These are phyloP conservation scores for Protodeltote pygarga DNA, from an alignment of 2,888 invertebrate genomes.

Conservation along the genomic window DNA sequence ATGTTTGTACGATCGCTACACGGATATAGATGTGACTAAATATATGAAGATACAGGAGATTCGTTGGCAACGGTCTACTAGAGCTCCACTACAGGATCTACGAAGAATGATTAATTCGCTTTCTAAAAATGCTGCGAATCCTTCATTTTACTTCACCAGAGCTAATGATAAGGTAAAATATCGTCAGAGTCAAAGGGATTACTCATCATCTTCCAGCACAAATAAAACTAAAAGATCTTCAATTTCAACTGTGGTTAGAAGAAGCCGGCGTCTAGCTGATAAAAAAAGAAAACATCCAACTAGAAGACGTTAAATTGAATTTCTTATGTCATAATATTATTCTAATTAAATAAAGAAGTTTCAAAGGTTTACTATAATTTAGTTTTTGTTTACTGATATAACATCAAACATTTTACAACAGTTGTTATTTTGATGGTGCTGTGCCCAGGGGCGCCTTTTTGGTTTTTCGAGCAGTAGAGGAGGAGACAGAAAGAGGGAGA, in stretches of 20 bases:
- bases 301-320: neutral
- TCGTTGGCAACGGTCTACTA: constrained; percentile 55
- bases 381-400: too few species aligned
- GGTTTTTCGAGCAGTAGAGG: too few species aligned
- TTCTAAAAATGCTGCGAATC: constrained; percentile 37
- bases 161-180: constrained; percentile 1
- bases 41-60: constrained; percentile 59
- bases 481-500: too few species aligned
- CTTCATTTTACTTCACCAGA: constrained; percentile 41
- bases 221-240: neutral
- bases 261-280: constrained; percentile 6
- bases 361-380: too few species aligned
- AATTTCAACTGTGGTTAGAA: neutral
- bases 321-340: neutral
- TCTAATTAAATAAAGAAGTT: too few species aligned
- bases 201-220: too few species aligned
- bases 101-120: constrained; percentile 45
- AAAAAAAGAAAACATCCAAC: neutral
- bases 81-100: constrained; percentile 31
- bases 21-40: constrained; percentile 57
- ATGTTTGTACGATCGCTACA: constrained; percentile 52
- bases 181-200: too few species aligned
- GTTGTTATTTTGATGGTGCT: too few species aligned
- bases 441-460: too few species aligned
- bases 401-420: too few species aligned